These are phyloP conservation scores for Xylocampa areola DNA, from an alignment of 2,888 invertebrate species.

Conservation along the genomic window DNA sequence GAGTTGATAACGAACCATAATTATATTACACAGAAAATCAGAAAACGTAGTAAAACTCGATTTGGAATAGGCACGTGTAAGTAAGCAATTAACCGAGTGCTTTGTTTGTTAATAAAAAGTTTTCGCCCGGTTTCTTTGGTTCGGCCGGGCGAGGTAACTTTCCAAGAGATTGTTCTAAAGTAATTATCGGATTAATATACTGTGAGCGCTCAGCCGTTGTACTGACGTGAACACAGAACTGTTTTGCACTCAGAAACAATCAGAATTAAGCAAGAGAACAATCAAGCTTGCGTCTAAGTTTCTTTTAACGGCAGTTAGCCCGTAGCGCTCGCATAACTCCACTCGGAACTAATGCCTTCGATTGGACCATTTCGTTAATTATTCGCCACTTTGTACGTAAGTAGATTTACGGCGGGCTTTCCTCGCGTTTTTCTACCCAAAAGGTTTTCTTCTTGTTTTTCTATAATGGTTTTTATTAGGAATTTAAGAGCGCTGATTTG, in stretches of 20 bases:
- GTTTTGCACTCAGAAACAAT: slow-evolving; percentile 86
- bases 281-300: slow-evolving; percentile 87
- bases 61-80: slow-evolving; percentile 66
- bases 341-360: slow-evolving; percentile 86
- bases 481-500: slow-evolving; percentile 77
- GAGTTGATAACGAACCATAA: slow-evolving; percentile 50
- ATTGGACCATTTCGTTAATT: slow-evolving; percentile 90
- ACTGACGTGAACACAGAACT: slow-evolving; percentile 81
- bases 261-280: slow-evolving; percentile 87
- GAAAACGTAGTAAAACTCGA: slow-evolving; percentile 50
- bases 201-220: slow-evolving; percentile 77
- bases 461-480: slow-evolving; percentile 77
- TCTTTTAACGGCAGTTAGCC: slow-evolving; percentile 89
- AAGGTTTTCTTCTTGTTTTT: slow-evolving; percentile 74
- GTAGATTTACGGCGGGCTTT: slow-evolving; percentile 87
- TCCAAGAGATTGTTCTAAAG: slow-evolving; percentile 86
- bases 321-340: slow-evolving; percentile 84
- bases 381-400: slow-evolving; percentile 89
- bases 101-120: slow-evolving; percentile 83
- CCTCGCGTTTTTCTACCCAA: slow-evolving; percentile 74
- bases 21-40: slow-evolving; percentile 56
- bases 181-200: slow-evolving; percentile 89
- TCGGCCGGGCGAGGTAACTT: slow-evolving; percentile 76
- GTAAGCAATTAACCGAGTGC: slow-evolving; percentile 78
- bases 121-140: slow-evolving; percentile 74